These are phyloP conservation scores for Sandelia bainsii DNA, from an alignment of 2,797 vertebrate species.

Conservation along the genomic window DNA sequence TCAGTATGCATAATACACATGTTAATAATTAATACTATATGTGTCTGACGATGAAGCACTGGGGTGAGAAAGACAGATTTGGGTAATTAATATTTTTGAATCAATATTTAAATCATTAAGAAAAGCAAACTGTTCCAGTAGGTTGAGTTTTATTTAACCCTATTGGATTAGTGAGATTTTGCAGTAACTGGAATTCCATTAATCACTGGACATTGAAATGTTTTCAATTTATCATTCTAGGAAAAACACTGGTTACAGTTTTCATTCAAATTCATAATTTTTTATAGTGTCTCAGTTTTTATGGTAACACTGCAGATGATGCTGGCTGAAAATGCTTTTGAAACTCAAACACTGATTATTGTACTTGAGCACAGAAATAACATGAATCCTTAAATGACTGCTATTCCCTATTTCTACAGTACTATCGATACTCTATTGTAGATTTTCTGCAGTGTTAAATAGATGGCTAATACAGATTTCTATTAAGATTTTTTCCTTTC, in stretches of 20 bases:
- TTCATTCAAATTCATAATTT: conserved; percentile 10
- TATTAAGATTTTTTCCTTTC: conserved; percentile 74
- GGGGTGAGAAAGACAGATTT: conserved; percentile 24
- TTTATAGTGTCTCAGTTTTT: not conserved
- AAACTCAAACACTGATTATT: conserved; percentile 35
- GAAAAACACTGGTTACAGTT: not conserved
- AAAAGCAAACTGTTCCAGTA: conserved; percentile 6
- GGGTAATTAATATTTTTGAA: not conserved
- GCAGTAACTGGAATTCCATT: not conserved
- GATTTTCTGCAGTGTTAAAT: conserved; percentile 51
- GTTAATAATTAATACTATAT: conserved; percentile 38
- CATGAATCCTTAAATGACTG: conserved; percentile 45
- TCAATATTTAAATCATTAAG: conserved; percentile 12
- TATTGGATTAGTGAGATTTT: conserved; percentile 13
- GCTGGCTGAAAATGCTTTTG: conserved; percentile 13
- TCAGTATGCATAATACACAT: conserved; percentile 18
- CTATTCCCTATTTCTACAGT: conserved; percentile 30
- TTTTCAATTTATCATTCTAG: not conserved
- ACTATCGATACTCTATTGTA: conserved; percentile 35
- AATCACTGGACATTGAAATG: not conserved
- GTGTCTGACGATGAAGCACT: conserved; percentile 4
- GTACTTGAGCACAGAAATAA: conserved; percentile 50
- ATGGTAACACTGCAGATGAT: conserved; percentile 3
- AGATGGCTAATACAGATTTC: conserved; percentile 65
- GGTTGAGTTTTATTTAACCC: conserved; percentile 11